Base-by-base conservation (phyloP, 2,888 invertebrate species). In the Clanis bilineata region DNA sequence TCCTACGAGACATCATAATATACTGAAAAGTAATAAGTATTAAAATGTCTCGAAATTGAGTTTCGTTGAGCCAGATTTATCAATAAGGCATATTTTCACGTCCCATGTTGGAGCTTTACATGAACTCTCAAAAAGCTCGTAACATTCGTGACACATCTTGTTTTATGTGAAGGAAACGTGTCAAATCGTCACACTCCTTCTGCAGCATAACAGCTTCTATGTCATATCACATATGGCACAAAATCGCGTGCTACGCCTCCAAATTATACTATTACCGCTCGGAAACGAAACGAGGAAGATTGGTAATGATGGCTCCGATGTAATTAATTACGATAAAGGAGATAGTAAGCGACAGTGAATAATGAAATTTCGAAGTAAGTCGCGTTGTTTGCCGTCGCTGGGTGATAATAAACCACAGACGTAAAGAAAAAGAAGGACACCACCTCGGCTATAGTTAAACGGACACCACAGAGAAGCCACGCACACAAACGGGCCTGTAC, bases 311-410 rank as follows among this genome's bases (percentile, higher is more conserved):
- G 56, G 59, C 38, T 25, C 36, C 56, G 44, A 56, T 56, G 59
- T 59, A 59, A 59, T 59, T 59, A 59, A 59, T 59, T 59, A 56
- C 56, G 55, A 22, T 45, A 56, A 56, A 45, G 44, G 15, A 56
- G 59, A 59, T 59, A 59, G 59, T 59, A 44, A 23, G 59, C 56
- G 59, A 59, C 59, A 59, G 59, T 59, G 59, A 59, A 56, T 59
- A 59, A 59, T 59, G 59, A 56, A 44, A 62, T 43, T 38, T 57
- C 38, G 18, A 51, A 58, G 58, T 51, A 51, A 51, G 39, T 58
- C 47, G 58, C 47, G 58, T 58, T 58, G 58, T 58, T 41, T 51
- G 39, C 39, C 23, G 39, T 23, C 51, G 15, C n/a, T n/a, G n/a
- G n/a, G n/a, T 51, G 25, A 47, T 58, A 58, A 58, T 58, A 58